These are phyloP conservation scores for Apocrypta bakeri DNA, from an alignment of 1,140 invertebrate species.

Conservation along the genomic window DNA sequence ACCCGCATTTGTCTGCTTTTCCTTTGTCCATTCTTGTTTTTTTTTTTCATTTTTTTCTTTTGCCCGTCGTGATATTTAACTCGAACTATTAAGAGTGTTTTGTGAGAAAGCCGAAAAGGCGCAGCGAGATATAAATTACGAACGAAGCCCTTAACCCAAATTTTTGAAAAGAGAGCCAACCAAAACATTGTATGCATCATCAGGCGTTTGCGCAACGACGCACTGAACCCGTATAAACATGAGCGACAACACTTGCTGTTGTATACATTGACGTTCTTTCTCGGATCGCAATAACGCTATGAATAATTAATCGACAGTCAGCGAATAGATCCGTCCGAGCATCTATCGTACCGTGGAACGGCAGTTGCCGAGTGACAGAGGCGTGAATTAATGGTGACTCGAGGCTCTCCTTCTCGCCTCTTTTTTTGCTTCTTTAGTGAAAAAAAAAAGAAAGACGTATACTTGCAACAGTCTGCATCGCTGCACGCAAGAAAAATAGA, in stretches of 20 bases:
- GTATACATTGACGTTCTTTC: not conserved
- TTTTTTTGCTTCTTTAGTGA: not conserved
- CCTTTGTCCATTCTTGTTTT: slow-evolving; percentile 5
- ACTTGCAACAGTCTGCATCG: not conserved
- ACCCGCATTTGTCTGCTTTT: slow-evolving; percentile 29
- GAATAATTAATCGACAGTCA: slow-evolving; percentile 33
- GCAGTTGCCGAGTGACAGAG: slow-evolving; percentile 33
- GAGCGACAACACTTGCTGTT: slow-evolving; percentile 19
- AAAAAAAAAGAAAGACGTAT: slow-evolving; percentile 12
- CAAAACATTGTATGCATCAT: not conserved
- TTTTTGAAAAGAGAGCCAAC: not conserved
- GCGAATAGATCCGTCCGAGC: slow-evolving; percentile 11
- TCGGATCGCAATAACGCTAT: slow-evolving; percentile 32
- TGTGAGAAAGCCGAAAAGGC: not conserved
- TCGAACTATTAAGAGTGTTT: slow-evolving; percentile 7
- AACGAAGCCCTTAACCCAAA: not conserved
- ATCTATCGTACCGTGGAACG: not conserved
- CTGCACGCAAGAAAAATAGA: slow-evolving; percentile 36
- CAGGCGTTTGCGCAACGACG: not conserved
- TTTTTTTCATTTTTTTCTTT: not conserved
- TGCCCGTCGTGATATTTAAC: not conserved
- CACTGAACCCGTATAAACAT: not conserved
- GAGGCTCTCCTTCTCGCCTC: slow-evolving; percentile 4
- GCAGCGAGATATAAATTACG: not conserved
- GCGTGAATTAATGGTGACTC: slow-evolving; percentile 27